Evolutionary conservation across 2,113 vertebrate species (phyloP).

Genomic region (Ageneiosus marmoratus): DNA sequence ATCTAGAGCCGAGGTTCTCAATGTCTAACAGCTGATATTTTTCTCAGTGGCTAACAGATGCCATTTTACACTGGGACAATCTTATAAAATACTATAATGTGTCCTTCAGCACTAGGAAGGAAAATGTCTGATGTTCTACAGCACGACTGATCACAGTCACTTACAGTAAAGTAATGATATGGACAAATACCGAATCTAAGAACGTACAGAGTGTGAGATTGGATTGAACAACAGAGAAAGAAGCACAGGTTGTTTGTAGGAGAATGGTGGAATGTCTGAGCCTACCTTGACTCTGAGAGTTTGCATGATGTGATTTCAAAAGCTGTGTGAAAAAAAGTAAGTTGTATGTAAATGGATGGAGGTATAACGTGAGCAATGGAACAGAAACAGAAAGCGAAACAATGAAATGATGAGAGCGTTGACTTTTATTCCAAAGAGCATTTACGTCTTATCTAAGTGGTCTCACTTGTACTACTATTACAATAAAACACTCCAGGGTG

Average conservation of each 20-base stretch:
- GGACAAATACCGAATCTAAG: neutral
- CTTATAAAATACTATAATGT: neutral
- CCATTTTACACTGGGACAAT: neutral
- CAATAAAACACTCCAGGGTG: neutral
- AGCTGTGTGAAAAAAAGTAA: slow-evolving; percentile 91
- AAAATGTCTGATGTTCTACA: neutral
- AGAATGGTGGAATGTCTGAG: slow-evolving; percentile 60
- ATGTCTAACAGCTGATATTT: neutral
- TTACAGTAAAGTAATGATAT: neutral
- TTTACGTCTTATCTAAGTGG: neutral
- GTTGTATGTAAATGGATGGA: slow-evolving; percentile 77
- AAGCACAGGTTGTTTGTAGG: slow-evolving; percentile 33
- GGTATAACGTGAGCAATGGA: slow-evolving; percentile 31
- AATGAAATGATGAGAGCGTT: slow-evolving; percentile 38
- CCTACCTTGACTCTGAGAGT: slow-evolving; percentile 97
- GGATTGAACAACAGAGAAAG: slow-evolving; percentile 19
- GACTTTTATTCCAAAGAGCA: neutral
- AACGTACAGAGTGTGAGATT: neutral
- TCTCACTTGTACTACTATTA: neutral
- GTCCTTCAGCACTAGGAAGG: neutral
- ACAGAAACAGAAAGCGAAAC: slow-evolving; percentile 52
- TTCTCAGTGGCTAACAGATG: neutral
- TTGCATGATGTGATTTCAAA: slow-evolving; percentile 99
- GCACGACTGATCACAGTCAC: neutral
- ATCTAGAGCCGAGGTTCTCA: neutral